These are phyloP conservation scores for Barbus barbus DNA, from an alignment of 2,113 vertebrate genomes.

Conservation along the genomic window DNA sequence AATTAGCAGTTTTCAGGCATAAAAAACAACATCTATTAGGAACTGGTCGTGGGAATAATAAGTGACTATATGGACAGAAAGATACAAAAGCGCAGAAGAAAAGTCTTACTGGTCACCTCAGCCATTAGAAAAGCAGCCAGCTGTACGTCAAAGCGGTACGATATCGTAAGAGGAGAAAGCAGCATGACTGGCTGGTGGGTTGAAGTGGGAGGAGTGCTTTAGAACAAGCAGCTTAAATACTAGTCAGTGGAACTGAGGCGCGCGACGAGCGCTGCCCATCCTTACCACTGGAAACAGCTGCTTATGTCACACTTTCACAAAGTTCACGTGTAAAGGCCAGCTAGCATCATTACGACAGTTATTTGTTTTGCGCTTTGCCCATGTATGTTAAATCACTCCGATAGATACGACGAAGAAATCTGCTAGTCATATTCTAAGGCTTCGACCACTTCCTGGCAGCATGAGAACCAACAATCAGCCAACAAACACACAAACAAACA, in stretches of 20 bases:
- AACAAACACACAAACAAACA: conserved; percentile 26
- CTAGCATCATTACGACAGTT: conserved; percentile 47
- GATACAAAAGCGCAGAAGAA: conserved; percentile 42
- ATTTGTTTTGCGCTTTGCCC: conserved; percentile 2
- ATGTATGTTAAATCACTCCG: conserved; percentile 19
- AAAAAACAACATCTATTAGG: conserved; percentile 61
- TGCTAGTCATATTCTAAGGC: conserved; percentile 49
- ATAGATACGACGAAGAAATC: conserved; percentile 39
- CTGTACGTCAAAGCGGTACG: conserved; percentile 42
- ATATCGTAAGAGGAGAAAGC: conserved; percentile 50
- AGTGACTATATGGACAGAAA: conserved; percentile 13
- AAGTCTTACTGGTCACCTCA: conserved; percentile 39
- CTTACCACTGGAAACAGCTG: conserved; percentile 47
- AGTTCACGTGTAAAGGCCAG: conserved; percentile 42
- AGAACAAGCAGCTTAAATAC: conserved; percentile 68
- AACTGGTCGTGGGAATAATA: conserved; percentile 27
- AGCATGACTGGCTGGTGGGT: conserved; percentile 53
- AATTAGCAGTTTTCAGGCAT: conserved; percentile 45
- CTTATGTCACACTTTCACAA: conserved; percentile 49
- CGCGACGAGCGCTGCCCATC: too few species aligned
- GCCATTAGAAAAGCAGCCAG: conserved; percentile 48
- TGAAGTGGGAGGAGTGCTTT: conserved; percentile 60
- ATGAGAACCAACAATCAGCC: conserved; percentile 41
- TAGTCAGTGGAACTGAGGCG: conserved; percentile 46
- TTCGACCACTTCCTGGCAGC: conserved; percentile 42